Conservation (phyloP, 2,888 invertebrate genomes). For the Tinea semifulvella region DNA sequence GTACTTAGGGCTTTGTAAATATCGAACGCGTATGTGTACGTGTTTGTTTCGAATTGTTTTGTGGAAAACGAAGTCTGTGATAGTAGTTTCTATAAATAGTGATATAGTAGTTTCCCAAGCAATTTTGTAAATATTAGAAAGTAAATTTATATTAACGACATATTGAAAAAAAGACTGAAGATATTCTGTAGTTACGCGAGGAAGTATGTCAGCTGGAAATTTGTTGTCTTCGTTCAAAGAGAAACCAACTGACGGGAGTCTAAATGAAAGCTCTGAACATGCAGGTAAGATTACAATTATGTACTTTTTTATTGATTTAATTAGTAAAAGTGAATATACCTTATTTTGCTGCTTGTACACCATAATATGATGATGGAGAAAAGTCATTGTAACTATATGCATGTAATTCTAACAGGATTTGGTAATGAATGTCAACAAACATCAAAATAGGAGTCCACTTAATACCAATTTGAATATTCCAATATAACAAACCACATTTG, state of each 20-base stretch:
- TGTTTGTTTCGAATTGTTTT: conserved; percentile 63
- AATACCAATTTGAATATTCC: too few relatives aligned
- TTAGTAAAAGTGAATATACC: too few relatives aligned
- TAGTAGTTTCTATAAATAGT: conserved; percentile 64
- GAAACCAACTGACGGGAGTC: conserved; percentile 54
- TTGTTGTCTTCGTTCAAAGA: conserved; percentile 60
- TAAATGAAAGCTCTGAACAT: conserved; percentile 47
- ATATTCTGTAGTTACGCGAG: conserved; percentile 45
- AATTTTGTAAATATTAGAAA: conserved; percentile 63
- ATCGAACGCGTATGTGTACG: conserved; percentile 59
- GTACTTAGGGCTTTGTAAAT: conserved; percentile 61
- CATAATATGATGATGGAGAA: too few relatives aligned
- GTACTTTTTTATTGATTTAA: neutral
- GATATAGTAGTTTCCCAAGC: conserved; percentile 61
- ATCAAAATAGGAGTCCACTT: too few relatives aligned
- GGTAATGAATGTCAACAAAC: too few relatives aligned
- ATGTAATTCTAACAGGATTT: too few relatives aligned
- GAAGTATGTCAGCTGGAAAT: conserved; percentile 65
- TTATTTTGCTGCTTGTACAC: too few relatives aligned
- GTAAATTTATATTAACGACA: conserved; percentile 61
- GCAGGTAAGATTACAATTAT: conserved; percentile 38
- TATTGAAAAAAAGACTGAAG: conserved; percentile 63
- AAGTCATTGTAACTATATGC: too few relatives aligned
- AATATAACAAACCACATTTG: too few relatives aligned
- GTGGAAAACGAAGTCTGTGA: conserved; percentile 70